Percentiles rank a stretch among this genome's conserved stretches.
Evolutionary conservation across 2,888 invertebrate species (phyloP).

Genomic region (Steinernema carpocapsae): DNA sequence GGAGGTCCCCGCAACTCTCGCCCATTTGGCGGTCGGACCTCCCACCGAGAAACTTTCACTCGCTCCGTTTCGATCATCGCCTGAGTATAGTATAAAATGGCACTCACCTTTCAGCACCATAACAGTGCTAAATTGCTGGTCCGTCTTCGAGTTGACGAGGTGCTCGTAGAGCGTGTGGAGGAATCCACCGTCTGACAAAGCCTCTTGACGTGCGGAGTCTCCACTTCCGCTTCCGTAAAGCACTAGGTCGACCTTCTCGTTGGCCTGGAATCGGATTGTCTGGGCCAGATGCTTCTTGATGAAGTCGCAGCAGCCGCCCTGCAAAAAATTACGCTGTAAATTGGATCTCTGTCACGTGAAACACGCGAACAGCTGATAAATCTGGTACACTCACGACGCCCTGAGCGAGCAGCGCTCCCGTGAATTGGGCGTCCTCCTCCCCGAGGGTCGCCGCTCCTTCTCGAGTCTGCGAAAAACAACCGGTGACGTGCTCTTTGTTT

Average conservation of each 20-base stretch:
- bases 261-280: not conserved
- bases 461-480: constrained; percentile 19
- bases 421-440: not conserved
- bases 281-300: constrained; percentile 25
- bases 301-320: constrained; percentile 24
- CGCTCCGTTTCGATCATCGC: not conserved
- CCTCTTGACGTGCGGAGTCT: not conserved
- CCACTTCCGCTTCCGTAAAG: constrained; percentile 21
- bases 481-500: constrained; percentile 22
- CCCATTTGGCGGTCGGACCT: not conserved
- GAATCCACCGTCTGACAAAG: not conserved
- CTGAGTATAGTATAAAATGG: not conserved
- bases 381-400: too few species aligned
- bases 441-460: not conserved
- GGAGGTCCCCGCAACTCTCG: not conserved
- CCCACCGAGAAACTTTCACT: constrained; percentile 15
- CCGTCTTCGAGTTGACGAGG: not conserved
- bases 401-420: not conserved
- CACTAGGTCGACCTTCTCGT: constrained; percentile 20
- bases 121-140: not conserved
- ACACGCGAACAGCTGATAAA: too few species aligned
- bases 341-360: too few species aligned
- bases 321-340: not conserved
- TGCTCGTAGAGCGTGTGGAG: constrained; percentile 14
- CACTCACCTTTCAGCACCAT: constrained; percentile 28